A percentile compares a stretch with the other conserved stretches of the same genome.
These are phyloP conservation scores for Apotomis turbidana DNA, from an alignment of 2,888 invertebrate genomes.

Conservation along the genomic window DNA sequence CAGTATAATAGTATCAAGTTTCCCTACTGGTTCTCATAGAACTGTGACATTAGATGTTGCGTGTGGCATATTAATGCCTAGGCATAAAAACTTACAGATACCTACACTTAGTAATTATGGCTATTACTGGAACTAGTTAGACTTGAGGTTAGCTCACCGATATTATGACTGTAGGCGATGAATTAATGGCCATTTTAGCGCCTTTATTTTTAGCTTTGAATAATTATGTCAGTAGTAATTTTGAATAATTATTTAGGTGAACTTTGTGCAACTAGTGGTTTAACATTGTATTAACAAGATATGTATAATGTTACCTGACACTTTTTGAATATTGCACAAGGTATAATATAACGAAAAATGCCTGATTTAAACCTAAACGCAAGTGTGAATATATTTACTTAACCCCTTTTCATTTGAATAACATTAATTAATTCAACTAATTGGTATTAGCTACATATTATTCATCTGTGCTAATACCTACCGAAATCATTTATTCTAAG, in stretches of 20 bases:
- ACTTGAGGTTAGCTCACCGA: conserved; percentile 5
- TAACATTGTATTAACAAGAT: too few species aligned
- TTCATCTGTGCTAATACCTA: too few species aligned
- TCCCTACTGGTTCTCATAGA: conserved; percentile 15
- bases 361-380: too few species aligned
- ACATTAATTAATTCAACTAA: too few species aligned
- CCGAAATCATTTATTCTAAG: too few species aligned
- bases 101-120: conserved; percentile 32
- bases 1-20: conserved; percentile 17
- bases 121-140: conserved; percentile 27
- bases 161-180: conserved; percentile 25
- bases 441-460: too few species aligned
- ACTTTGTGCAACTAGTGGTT: not conserved
- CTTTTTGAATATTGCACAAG: too few species aligned
- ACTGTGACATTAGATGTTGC: conserved; percentile 26
- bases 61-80: conserved; percentile 20
- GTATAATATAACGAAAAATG: too few species aligned
- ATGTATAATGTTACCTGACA: too few species aligned
- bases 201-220: conserved; percentile 30
- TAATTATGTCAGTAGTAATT: conserved; percentile 18
- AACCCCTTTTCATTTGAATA: too few species aligned
- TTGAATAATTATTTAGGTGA: conserved; percentile 9
- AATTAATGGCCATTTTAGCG: conserved; percentile 43
- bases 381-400: too few species aligned
- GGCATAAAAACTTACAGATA: conserved; percentile 32